phyloP scores from a whole-genome alignment of 2,113 vertebrate species.

The Apteryx mantelli region DNA sequence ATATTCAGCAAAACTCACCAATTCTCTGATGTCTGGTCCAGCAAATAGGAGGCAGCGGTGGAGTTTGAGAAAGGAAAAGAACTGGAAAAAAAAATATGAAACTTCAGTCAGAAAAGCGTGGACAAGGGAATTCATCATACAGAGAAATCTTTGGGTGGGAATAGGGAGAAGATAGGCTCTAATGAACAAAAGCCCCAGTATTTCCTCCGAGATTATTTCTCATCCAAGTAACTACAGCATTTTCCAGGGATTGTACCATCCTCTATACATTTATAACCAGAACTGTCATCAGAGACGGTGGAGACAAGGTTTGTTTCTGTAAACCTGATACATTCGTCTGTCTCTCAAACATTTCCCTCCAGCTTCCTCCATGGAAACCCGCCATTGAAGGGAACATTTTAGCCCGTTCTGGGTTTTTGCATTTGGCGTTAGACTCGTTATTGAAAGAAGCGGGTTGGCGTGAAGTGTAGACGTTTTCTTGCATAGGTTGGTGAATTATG shows the following conservation, averaged over 20 bases:
- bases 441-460: neutral
- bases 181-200: neutral
- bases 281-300: neutral
- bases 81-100: slow-evolving; percentile 52
- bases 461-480: neutral
- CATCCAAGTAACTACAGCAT: neutral
- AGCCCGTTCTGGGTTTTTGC: neutral
- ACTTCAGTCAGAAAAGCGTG: neutral
- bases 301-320: neutral
- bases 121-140: neutral
- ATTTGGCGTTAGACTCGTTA: neutral
- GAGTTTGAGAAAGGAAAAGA: slow-evolving; percentile 69
- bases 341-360: neutral
- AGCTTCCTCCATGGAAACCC: neutral
- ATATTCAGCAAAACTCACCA: slow-evolving; percentile 77
- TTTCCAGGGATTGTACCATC: neutral
- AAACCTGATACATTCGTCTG: rapidly evolving
- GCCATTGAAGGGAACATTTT: neutral
- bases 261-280: neutral
- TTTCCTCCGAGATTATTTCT: neutral
- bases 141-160: neutral
- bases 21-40: slow-evolving; percentile 70
- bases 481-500: neutral
- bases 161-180: neutral
- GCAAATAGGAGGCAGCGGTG: slow-evolving; percentile 63